Evolutionary conservation across 1,140 invertebrate genomes (phyloP), one percentile per base, ranked within the genome.

Genomic region (Pygmarrhopalites habei): DNA sequence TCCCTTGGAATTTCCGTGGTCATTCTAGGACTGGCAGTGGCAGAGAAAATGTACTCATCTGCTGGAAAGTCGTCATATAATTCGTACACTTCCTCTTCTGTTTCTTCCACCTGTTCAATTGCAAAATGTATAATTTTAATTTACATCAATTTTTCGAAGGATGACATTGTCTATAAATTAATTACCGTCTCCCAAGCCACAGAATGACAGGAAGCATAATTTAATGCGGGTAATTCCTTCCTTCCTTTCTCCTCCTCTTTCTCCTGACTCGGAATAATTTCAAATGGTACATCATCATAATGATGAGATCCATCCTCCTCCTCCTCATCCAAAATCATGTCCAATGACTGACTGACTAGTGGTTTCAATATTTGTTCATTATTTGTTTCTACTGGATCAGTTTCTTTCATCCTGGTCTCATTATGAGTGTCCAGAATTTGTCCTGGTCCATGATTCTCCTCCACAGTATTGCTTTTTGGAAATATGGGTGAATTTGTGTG

Each of bases 61-160:
- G 39, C 35, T 21, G 65, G 65, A 25, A 67, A 67, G 29, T 67
- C 61, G 32, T 67, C 65, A 29, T 67, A 67, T 32, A 67, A 14
- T 51, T 67, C 65, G 0, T 57, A 46, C 2, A 60, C 61, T 46
- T 67, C 65, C 1, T 67, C 65, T 21, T 67, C 65, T 19, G 41
- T 63, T 43, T 67, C 65, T 60, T 63, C 55, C 3, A 67, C 65
- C 65, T 67, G 26, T 30, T n/a, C 5, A 55, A 30, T 23, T 12
- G 10, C 1, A 30, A 49, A 49, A 59, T 28, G 1, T 19, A 2
- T 39, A 49, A 47, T 5, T 30, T n/a, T 3, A 12, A 3, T 53
- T 10, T 15, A 53, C 28, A 12, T 29, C 1, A 53, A 15, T 29
- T 57, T 39, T 3, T 19, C 25, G n/a, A n/a, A n/a, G n/a, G n/a